Percentiles rank a stretch among this genome's conserved stretches.
phyloP scores from a whole-genome alignment of 2,113 vertebrate genomes.

The Oryzias celebensis region DNA sequence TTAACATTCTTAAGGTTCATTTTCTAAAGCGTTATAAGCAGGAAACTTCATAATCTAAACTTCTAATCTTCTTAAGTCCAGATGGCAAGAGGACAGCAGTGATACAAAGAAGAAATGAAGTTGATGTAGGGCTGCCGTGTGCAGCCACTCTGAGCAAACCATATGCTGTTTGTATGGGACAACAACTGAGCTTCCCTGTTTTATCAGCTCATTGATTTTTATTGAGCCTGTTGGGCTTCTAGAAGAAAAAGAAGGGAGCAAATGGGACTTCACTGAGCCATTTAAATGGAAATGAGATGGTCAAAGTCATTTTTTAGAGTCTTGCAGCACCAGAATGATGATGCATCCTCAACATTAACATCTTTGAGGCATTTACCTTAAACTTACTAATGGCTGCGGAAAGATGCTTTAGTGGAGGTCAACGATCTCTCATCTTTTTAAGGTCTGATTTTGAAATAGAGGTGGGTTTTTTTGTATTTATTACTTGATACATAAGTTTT shows the following conservation, averaged over 20 bases:
- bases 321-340: constrained; percentile 55
- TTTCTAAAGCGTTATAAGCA: constrained; percentile 23
- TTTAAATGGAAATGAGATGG: constrained; percentile 77
- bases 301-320: constrained; percentile 70
- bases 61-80: constrained; percentile 65
- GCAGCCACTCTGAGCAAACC: constrained; percentile 51
- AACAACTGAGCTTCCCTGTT: constrained; percentile 55
- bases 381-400: constrained; percentile 47
- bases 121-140: constrained; percentile 47
- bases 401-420: constrained; percentile 17
- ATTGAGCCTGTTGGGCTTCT: constrained; percentile 70
- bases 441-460: constrained; percentile 16
- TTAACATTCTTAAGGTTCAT: background rate
- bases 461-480: constrained; percentile 20
- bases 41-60: constrained; percentile 55
- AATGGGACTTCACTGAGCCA: constrained; percentile 63
- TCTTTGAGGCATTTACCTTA: constrained; percentile 35
- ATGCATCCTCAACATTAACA: constrained; percentile 44
- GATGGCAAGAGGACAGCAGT: constrained; percentile 60
- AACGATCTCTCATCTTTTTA: constrained; percentile 44
- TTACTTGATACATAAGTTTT: constrained; percentile 12
- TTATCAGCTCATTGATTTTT: constrained; percentile 75
- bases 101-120: constrained; percentile 53
- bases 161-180: constrained; percentile 67
- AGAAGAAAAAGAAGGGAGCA: constrained; percentile 51